phyloP scores from a whole-genome alignment of 2,113 vertebrate genomes.

The Coryphaenoides rupestris region DNA sequence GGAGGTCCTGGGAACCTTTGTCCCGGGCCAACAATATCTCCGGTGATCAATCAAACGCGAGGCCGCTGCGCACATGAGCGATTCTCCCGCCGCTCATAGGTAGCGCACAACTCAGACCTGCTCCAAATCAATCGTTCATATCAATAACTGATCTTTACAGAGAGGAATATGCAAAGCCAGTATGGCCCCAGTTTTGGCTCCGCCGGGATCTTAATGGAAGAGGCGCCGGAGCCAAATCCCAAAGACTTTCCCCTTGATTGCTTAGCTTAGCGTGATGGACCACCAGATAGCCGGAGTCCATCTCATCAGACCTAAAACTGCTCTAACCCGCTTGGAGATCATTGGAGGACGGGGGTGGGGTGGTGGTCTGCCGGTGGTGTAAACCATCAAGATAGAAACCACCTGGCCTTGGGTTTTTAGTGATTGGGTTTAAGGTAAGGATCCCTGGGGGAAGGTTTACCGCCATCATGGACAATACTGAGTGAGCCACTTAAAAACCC shows the following conservation, averaged over 20 bases:
- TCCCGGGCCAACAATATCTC: constrained; percentile 75
- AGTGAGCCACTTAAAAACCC: constrained; percentile 56
- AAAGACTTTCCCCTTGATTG: constrained; percentile 14
- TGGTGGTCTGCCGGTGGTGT: too few relatives aligned
- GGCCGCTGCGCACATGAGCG: constrained; percentile 73
- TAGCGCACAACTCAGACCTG: background rate
- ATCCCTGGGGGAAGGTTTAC: too few relatives aligned
- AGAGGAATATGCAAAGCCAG: background rate
- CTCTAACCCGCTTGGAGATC: constrained; percentile 36
- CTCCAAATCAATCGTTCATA: background rate
- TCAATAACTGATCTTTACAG: background rate
- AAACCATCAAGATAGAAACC: too few relatives aligned
- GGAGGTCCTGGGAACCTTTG: constrained; percentile 79
- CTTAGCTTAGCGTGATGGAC: constrained; percentile 52
- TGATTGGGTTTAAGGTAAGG: too few relatives aligned
- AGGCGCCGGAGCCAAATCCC: constrained; percentile 4
- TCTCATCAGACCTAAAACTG: constrained; percentile 56
- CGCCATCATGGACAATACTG: too few relatives aligned
- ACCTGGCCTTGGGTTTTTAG: too few relatives aligned
- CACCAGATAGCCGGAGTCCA: constrained; percentile 42
- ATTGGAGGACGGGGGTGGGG: too few relatives aligned
- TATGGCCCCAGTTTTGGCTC: background rate
- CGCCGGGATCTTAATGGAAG: background rate
- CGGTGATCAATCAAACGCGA: constrained; percentile 79
- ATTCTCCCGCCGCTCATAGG: constrained; percentile 57